Evolutionary conservation across 2,113 vertebrate genomes (phyloP).

Genomic region (Chelonoidis abingdonii): DNA sequence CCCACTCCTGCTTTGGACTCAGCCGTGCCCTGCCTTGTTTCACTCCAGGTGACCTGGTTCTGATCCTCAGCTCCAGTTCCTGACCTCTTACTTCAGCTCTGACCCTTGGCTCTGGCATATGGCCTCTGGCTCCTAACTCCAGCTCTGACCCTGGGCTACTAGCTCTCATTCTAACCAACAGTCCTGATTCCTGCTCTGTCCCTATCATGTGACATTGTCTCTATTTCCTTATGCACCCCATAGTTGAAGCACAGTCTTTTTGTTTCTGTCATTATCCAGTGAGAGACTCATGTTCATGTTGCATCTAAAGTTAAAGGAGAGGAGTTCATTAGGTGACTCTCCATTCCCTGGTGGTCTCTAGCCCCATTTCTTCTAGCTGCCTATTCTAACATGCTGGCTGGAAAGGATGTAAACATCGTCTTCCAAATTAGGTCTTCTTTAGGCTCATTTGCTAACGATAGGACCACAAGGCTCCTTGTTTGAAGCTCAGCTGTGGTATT

Average conservation of each 20-base stretch:
- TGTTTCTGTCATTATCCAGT: not conserved
- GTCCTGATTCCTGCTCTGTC: too few relatives aligned
- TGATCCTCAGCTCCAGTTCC: too few relatives aligned
- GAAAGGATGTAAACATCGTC: not conserved
- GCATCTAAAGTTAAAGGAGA: not conserved
- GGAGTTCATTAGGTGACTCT: not conserved
- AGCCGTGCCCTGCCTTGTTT: not conserved
- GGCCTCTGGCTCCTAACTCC: not conserved
- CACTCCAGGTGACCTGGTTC: not conserved
- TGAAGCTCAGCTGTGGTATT: not conserved
- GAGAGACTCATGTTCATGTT: not conserved
- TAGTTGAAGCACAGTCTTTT: not conserved
- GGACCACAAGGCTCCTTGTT: not conserved
- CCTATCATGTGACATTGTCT: not conserved
- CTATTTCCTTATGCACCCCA: not conserved
- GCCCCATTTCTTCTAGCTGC: not conserved
- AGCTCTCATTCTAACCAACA: not conserved
- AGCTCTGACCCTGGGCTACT: not conserved
- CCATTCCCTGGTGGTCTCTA: not conserved
- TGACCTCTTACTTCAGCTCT: too few relatives aligned
- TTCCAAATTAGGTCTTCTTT: not conserved
- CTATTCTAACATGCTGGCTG: not conserved
- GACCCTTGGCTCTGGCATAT: not conserved
- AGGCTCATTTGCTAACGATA: not conserved
- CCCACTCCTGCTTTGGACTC: not conserved